These are phyloP conservation scores for Rutpela maculata DNA, from an alignment of 2,888 invertebrate species.

Conservation along the genomic window DNA sequence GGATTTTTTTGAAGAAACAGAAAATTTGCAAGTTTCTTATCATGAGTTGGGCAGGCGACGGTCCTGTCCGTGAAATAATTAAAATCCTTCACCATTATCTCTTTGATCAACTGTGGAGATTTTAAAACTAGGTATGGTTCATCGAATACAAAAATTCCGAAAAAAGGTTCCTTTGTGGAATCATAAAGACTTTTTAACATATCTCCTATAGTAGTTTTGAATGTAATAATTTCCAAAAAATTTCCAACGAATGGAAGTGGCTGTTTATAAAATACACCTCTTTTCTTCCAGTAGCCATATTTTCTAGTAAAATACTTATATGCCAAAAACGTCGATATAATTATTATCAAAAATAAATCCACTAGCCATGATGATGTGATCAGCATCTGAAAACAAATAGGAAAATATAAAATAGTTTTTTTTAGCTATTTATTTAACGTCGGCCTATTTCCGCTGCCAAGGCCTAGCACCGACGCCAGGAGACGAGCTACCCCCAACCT, in stretches of 20 bases:
- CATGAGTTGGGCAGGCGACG: too few relatives aligned
- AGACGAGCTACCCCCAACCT: too few relatives aligned
- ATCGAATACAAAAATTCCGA: constrained; percentile 65
- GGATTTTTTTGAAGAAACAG: too few relatives aligned
- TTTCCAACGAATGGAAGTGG: constrained; percentile 54
- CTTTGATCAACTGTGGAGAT: constrained; percentile 74
- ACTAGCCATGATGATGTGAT: constrained; percentile 41
- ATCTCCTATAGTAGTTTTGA: constrained; percentile 45
- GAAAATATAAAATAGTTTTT: too few relatives aligned
- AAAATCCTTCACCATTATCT: constrained; percentile 74
- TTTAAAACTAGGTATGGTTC: constrained; percentile 74
- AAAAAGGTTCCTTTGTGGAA: constrained; percentile 17
- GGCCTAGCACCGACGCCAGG: too few relatives aligned
- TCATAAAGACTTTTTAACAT: constrained; percentile 45
- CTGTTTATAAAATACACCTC: constrained; percentile 34
- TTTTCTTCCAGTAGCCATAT: too few relatives aligned
- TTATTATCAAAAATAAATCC: constrained; percentile 61
- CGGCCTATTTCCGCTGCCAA: too few relatives aligned
- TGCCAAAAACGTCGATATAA: constrained; percentile 38
- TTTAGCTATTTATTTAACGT: too few relatives aligned
- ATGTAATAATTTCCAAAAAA: constrained; percentile 38
- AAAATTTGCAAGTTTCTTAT: too few relatives aligned
- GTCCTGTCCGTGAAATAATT: constrained; percentile 71
- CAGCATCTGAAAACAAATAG: constrained; percentile 33
- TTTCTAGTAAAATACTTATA: too few relatives aligned